Percentiles rank a stretch among this genome's conserved stretches.
phyloP scores from a whole-genome alignment of 2,888 invertebrate species.

The Cordylochernes scorpioides region DNA sequence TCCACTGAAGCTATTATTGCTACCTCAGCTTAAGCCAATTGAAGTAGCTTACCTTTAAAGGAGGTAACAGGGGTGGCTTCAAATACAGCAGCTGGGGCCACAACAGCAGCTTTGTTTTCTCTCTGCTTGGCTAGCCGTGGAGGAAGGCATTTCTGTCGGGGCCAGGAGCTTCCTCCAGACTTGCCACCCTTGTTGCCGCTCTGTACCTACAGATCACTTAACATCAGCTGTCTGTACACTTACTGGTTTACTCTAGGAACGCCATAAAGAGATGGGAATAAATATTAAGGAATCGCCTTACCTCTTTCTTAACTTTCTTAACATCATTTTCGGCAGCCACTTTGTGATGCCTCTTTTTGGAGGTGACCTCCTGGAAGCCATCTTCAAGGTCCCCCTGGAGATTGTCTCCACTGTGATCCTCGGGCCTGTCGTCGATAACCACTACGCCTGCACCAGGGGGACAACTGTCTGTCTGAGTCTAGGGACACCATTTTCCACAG shows the following conservation, averaged over 20 bases:
- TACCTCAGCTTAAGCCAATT: no score
- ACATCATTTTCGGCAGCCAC: slow-evolving; percentile 19
- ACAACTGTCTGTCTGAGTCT: no score
- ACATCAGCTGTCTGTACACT: slow-evolving; percentile 2
- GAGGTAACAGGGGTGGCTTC: slow-evolving; percentile 8
- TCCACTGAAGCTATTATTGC: no score
- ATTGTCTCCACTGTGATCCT: slow-evolving; percentile 24
- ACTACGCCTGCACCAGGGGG: slow-evolving; percentile 24
- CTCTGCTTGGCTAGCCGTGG: slow-evolving; percentile 51
- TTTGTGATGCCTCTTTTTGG: slow-evolving; percentile 33
- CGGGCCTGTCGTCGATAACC: slow-evolving; percentile 28
- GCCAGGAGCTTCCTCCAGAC: no score
- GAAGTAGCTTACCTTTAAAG: no score
- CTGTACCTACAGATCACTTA: slow-evolving; percentile 9
- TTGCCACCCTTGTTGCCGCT: slow-evolving; percentile 12
- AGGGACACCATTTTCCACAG: no score
- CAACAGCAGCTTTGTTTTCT: no score
- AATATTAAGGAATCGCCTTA: slow-evolving; percentile 5
- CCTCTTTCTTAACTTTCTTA: slow-evolving; percentile 22
- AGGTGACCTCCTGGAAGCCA: slow-evolving; percentile 58
- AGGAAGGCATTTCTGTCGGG: slow-evolving; percentile 36
- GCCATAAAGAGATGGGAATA: neutral
- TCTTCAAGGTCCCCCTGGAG: slow-evolving; percentile 23
- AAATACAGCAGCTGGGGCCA: slow-evolving; percentile 17
- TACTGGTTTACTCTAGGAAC: slow-evolving; percentile 16